Evolutionary conservation across 2,113 vertebrate species (phyloP).

Genomic region (Myocastor coypus): DNA sequence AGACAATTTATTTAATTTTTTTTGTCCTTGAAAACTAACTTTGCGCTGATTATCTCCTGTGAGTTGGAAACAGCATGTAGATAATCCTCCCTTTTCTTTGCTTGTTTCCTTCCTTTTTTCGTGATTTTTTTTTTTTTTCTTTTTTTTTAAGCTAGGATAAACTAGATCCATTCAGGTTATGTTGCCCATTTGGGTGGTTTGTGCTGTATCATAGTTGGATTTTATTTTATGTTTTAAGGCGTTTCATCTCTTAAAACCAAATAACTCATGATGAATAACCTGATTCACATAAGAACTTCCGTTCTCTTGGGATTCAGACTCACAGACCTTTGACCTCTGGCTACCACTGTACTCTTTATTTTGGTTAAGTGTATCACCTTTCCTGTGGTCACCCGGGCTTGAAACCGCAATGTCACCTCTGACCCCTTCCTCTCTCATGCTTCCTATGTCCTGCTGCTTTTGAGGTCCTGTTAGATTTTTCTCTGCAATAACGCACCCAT

Average conservation of each 20-base stretch:
- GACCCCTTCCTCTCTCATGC: not conserved
- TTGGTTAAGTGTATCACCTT: constrained; percentile 28
- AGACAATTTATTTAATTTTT: constrained; percentile 38
- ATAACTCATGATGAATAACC: constrained; percentile 33
- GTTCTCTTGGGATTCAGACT: not conserved
- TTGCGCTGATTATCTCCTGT: not conserved
- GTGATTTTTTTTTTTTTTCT: not conserved
- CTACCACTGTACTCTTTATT: constrained; percentile 17
- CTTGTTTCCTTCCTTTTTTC: not conserved
- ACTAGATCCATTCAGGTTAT: not conserved
- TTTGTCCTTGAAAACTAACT: constrained; percentile 17
- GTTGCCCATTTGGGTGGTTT: not conserved
- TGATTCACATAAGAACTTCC: not conserved
- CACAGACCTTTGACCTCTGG: not conserved
- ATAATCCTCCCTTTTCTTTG: not conserved
- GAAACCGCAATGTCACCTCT: constrained; percentile 40
- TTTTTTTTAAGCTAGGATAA: not conserved
- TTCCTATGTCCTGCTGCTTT: constrained; percentile 42
- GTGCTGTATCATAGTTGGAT: not conserved
- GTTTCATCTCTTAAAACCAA: not conserved
- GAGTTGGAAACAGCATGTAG: not conserved
- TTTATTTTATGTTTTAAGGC: constrained; percentile 38
- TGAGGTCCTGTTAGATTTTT: constrained; percentile 52
- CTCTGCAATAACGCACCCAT: constrained; percentile 4
- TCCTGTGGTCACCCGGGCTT: constrained; percentile 50